These are phyloP conservation scores for Megaustenia siamemsis DNA, from an alignment of 2,888 invertebrate species.

Conservation along the genomic window DNA sequence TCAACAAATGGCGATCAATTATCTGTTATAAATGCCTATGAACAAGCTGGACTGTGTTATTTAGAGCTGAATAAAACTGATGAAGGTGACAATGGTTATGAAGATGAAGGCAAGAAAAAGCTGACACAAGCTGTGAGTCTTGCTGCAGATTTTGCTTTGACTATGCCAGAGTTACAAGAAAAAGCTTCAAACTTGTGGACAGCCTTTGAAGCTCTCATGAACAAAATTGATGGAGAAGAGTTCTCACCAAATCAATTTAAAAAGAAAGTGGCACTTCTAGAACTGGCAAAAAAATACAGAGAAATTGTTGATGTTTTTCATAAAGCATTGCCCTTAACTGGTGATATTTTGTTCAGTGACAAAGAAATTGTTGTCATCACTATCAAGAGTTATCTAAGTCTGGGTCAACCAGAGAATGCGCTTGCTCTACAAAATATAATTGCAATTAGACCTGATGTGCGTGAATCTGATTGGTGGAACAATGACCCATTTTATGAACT, in stretches of 20 bases:
- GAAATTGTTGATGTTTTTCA: background rate
- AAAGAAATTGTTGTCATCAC: background rate
- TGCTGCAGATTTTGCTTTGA: background rate
- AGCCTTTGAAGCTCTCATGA: background rate
- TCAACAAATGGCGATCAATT: background rate
- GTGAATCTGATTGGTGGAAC: background rate
- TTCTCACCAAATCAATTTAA: background rate
- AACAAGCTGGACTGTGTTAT: slow-evolving; percentile 23
- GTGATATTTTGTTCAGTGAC: background rate
- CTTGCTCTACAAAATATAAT: background rate
- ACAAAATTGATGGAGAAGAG: background rate
- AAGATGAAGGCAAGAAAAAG: slow-evolving; percentile 5
- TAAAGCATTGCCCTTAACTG: background rate
- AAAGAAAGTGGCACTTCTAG: background rate
- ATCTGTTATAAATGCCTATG: slow-evolving; percentile 9
- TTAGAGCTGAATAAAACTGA: background rate
- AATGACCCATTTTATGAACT: background rate
- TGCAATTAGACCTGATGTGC: background rate
- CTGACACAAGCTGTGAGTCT: slow-evolving; percentile 11
- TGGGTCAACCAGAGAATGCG: background rate
- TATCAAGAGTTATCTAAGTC: background rate
- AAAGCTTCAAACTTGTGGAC: background rate
- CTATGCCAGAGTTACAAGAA: background rate
- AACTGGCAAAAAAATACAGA: background rate
- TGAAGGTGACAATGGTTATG: background rate